These are phyloP conservation scores for Xenotilapia leptura DNA, from an alignment of 2,113 vertebrate species.

Conservation along the genomic window DNA sequence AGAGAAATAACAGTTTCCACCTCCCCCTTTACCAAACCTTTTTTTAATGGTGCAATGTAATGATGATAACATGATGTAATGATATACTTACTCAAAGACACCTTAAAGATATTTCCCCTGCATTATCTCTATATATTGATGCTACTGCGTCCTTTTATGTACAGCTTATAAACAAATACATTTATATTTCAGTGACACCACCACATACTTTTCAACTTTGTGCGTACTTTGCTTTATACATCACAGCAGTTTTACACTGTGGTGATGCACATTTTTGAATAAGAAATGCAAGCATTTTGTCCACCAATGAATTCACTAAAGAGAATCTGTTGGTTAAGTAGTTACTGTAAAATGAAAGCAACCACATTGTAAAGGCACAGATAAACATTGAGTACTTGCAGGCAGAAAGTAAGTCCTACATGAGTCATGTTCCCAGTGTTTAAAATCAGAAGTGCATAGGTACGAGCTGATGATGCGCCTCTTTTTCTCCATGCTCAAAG, in stretches of 20 bases:
- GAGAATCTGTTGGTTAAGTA: background rate
- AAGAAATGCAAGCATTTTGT: background rate
- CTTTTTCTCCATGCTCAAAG: background rate
- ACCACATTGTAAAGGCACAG: background rate
- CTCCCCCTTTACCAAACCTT: background rate
- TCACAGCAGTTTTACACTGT: background rate
- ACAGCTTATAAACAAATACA: background rate
- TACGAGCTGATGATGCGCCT: background rate
- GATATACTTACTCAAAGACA: background rate
- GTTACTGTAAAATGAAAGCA: background rate
- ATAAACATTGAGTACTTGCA: background rate
- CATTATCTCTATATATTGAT: background rate
- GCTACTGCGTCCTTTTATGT: background rate
- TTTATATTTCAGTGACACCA: background rate
- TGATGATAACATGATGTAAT: background rate
- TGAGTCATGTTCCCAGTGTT: background rate
- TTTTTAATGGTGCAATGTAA: background rate
- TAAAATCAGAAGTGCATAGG: background rate
- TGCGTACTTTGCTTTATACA: background rate
- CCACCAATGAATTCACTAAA: background rate
- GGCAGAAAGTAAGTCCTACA: background rate
- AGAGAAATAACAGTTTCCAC: background rate
- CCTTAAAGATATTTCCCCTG: background rate
- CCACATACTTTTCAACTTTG: background rate
- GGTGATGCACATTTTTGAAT: background rate